Conservation (phyloP, 2,888 invertebrate species). For the Carcina quercana region DNA sequence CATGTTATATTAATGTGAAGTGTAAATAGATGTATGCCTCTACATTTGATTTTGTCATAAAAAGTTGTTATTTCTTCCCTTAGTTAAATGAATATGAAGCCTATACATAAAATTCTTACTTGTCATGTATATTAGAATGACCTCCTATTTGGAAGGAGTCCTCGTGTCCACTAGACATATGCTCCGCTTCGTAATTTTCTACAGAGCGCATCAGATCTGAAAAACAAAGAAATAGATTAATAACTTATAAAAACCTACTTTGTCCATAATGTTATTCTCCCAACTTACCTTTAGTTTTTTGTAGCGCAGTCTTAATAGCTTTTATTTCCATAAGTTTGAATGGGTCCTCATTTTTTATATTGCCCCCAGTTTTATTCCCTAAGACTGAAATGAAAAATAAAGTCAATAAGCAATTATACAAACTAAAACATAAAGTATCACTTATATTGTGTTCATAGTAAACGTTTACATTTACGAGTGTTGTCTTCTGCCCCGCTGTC, state of each 20-base stretch:
- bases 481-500: constrained; percentile 60
- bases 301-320: constrained; percentile 62
- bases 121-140: constrained; percentile 63
- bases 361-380: constrained; percentile 53
- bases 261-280: not conserved
- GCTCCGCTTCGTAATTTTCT: constrained; percentile 57
- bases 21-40: too few species aligned
- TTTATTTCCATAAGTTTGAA: constrained; percentile 68
- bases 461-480: constrained; percentile 44
- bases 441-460: not conserved
- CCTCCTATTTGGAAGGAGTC: constrained; percentile 47
- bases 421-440: constrained; percentile 2
- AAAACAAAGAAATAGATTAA: constrained; percentile 14
- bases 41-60: too few species aligned
- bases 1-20: too few species aligned
- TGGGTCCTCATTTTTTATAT: constrained; percentile 63
- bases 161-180: constrained; percentile 43
- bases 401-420: constrained; percentile 1
- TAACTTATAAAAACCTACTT: constrained; percentile 2
- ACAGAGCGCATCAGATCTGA: constrained; percentile 66
- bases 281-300: constrained; percentile 58
- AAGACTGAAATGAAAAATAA: constrained; percentile 13
- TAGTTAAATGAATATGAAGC: too few species aligned
- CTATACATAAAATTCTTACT: constrained; percentile 31
- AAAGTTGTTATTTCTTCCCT: too few species aligned